phyloP scores from a whole-genome alignment of 2,888 invertebrate species.

The Diploptera punctata region DNA sequence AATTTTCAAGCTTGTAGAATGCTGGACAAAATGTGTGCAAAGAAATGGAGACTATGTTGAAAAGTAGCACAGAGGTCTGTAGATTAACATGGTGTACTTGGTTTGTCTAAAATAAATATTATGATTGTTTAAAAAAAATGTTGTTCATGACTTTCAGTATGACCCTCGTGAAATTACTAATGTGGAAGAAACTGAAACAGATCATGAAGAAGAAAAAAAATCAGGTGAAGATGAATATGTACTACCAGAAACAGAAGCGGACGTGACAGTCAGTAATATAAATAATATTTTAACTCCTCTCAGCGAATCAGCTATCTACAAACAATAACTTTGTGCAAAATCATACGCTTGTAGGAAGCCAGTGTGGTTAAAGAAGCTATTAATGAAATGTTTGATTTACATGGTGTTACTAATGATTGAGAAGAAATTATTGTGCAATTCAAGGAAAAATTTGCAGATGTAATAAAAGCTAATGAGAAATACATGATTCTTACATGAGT shows the following conservation, averaged over 20 bases:
- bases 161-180: too few species aligned
- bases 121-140: too few species aligned
- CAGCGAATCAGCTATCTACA: neutral
- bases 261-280: neutral
- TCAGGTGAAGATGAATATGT: neutral
- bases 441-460: too few species aligned
- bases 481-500: neutral
- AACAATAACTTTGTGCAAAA: conserved; percentile 2
- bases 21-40: too few species aligned
- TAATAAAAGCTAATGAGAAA: neutral
- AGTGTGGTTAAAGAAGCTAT: too few species aligned
- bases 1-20: too few species aligned
- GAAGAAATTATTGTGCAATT: neutral
- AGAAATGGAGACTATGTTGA: too few species aligned
- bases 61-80: too few species aligned
- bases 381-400: neutral
- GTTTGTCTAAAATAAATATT: too few species aligned
- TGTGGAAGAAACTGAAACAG: neutral
- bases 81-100: too few species aligned
- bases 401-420: neutral
- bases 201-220: neutral
- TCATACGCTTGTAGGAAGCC: neutral
- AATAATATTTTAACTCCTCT: neutral
- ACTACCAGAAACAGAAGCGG: neutral
- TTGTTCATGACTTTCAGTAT: too few species aligned